Percentiles rank a stretch among this genome's conserved stretches.
These are phyloP conservation scores for Troglohyphantes excavatus DNA, from an alignment of 2,888 invertebrate genomes.

Conservation along the genomic window DNA sequence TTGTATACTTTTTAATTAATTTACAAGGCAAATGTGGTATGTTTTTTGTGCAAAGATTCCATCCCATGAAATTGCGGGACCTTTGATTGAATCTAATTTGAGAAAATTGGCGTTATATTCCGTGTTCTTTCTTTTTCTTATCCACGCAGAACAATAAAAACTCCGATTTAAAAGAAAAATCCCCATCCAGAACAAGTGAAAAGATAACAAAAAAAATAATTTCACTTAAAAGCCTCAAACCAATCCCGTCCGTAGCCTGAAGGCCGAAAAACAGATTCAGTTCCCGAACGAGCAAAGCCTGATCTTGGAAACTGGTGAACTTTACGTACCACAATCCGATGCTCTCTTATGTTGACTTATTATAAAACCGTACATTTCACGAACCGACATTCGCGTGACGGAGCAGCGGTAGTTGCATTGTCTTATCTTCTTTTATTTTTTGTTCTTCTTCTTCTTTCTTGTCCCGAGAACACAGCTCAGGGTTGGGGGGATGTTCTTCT, in stretches of 20 bases:
- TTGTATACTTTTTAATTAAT: no score
- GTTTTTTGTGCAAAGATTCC: no score
- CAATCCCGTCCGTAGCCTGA: not conserved
- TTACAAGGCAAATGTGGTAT: no score
- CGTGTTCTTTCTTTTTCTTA: no score
- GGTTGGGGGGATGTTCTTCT: not conserved
- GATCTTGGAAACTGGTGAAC: constrained; percentile 44
- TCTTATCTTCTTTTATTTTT: not conserved
- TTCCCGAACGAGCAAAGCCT: not conserved
- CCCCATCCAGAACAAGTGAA: no score
- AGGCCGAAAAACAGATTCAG: not conserved
- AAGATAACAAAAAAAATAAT: not conserved
- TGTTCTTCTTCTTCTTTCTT: constrained; percentile 46
- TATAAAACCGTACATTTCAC: constrained; percentile 53
- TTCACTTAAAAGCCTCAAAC: not conserved
- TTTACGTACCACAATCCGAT: constrained; percentile 13
- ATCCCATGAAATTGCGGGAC: no score
- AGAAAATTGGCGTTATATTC: no score
- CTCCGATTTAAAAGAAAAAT: no score
- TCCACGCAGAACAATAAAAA: no score
- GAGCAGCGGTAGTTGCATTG: constrained; percentile 43
- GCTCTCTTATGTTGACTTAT: constrained; percentile 4
- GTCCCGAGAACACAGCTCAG: constrained; percentile 7
- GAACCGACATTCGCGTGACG: constrained; percentile 66
- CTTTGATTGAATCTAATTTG: no score